Base-by-base conservation (phyloP, 2,113 vertebrate species). In the Murina feae region DNA sequence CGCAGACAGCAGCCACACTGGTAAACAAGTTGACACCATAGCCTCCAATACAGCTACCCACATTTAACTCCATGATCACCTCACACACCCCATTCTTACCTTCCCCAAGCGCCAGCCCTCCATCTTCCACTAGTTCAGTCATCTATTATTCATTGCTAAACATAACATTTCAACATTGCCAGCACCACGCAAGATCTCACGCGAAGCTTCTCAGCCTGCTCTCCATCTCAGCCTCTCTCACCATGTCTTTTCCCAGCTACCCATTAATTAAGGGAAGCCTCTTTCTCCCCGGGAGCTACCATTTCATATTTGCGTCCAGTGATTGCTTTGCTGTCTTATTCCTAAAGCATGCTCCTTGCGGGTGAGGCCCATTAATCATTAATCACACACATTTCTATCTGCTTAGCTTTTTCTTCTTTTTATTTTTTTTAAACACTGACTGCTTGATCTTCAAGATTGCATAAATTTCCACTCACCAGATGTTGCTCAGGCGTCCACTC, bases 131-230 rank as follows among this genome's bases (percentile, higher is more conserved):
- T 9, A 37, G 53, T 71, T 58, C 51, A 28, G n/a, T 51, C 88
- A 55, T 87, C 42, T 74, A 92, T 88, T 93, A 90, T 79, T 92
- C 92, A 96, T 42, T 44, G 88, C 93, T 69, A 95, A 93, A 74
- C 23, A 58, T 55, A 89, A 90, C 66, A 75, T 87, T 83, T 95
- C 82, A 14, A 51, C 88, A 80, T 42, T 63, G 55, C 69, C 82
- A 94, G 3, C 81, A 91, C 76, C 68, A 47, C 47, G 60, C 42
- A 82, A 9, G 21, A 63, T 65, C n/a, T 85, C 81, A 44, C 0
- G 0, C 23, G 17, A 89, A 89, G 53, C n/a, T 35, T 89, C 88
- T 85, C 84, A 82, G 91, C 39, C 65, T 20, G 80, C 49, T 87
- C 69, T 32, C 72, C 58, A 10, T 12, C 58, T 71, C 86, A 76